Conservation (phyloP, 2,797 vertebrate genomes). For the Halcyon chelicuti region DNA sequence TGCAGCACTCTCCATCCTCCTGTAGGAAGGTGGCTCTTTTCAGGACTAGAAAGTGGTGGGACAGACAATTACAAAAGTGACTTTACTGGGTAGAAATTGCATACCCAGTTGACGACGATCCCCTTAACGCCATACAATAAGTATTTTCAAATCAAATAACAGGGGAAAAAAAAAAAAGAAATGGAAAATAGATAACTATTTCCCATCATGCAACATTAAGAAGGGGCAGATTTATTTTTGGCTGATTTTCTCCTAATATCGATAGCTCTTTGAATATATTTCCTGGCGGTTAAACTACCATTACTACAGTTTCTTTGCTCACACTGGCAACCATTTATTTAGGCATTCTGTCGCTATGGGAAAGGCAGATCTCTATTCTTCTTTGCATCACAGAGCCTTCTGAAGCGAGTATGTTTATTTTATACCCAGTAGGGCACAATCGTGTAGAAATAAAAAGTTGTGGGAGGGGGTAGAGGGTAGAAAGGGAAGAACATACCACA, state of each 20-base stretch:
- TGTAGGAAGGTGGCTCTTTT: neutral
- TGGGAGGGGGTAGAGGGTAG: neutral
- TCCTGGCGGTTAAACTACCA: neutral
- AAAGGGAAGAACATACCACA: neutral
- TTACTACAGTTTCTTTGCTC: neutral
- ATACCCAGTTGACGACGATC: neutral
- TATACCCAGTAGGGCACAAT: neutral
- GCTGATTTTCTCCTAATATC: neutral
- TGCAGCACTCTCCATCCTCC: neutral
- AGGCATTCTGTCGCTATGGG: neutral
- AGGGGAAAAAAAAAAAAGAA: too few species aligned
- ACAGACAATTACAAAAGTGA: neutral
- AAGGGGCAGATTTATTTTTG: neutral
- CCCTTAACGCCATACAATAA: rapidly evolving
- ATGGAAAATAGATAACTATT: neutral
- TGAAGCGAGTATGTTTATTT: neutral
- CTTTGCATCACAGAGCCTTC: neutral
- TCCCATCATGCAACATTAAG: neutral
- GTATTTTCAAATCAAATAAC: neutral
- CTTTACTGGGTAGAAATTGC: neutral
- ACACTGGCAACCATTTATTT: slow-evolving; percentile 10
- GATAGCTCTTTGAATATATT: neutral
- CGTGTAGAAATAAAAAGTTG: neutral
- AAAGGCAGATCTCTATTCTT: slow-evolving; percentile 14
- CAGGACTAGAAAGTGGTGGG: neutral